Conservation (phyloP, 2,888 invertebrate genomes). For the Isotomurus palustris region DNA sequence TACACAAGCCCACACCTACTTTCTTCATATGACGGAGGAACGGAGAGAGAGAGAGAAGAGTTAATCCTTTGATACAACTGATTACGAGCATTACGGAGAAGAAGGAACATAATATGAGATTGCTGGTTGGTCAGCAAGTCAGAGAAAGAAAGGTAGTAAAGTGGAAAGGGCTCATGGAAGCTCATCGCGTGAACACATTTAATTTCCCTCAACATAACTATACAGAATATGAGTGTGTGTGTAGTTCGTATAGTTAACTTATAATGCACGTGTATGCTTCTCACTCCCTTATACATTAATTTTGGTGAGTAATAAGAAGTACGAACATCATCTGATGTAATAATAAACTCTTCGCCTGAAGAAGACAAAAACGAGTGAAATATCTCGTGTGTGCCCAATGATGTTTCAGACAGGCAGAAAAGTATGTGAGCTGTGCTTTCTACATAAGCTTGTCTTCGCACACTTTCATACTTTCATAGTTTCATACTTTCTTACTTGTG, state of each 20-base stretch:
- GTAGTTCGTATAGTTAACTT: neutral
- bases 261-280: neutral
- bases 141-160: neutral
- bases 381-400: neutral
- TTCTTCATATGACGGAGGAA: neutral
- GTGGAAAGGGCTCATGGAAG: neutral
- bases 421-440: too few species aligned
- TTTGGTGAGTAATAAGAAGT: constrained; percentile 10
- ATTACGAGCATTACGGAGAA: constrained; percentile 5
- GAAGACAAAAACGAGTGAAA: constrained; percentile 13
- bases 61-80: constrained; percentile 12
- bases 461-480: too few species aligned
- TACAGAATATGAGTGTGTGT: too few species aligned
- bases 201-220: constrained; percentile 10
- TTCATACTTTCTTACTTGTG: too few species aligned
- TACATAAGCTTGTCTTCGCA: too few species aligned
- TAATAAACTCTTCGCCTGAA: constrained; percentile 9
- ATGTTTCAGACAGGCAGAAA: too few species aligned
- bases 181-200: constrained; percentile 17
- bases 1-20: constrained; percentile 2
- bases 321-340: constrained; percentile 14
- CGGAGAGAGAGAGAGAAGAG: neutral
- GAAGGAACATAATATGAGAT: too few species aligned
- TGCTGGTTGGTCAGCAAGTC: neutral
- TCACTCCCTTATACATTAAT: constrained; percentile 4